These are phyloP conservation scores for Lycocerus yunnanus DNA, from an alignment of 2,888 invertebrate species.

Conservation along the genomic window DNA sequence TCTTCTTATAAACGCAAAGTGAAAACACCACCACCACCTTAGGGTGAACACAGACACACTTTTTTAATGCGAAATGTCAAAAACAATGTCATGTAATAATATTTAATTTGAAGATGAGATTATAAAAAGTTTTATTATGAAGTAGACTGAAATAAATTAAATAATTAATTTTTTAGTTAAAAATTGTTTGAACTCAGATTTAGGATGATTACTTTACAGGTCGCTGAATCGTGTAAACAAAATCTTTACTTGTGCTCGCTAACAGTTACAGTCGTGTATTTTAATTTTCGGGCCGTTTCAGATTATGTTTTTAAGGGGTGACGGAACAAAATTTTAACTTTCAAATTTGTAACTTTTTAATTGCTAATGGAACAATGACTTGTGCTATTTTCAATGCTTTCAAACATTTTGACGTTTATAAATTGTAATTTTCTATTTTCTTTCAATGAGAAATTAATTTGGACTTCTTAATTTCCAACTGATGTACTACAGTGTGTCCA, in stretches of 20 bases:
- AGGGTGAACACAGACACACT: constrained; percentile 43
- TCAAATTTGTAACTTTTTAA: constrained; percentile 8
- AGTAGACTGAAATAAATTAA: not conserved
- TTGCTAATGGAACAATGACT: constrained; percentile 3
- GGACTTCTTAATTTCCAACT: constrained; percentile 13
- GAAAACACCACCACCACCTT: constrained; percentile 58
- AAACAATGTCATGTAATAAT: constrained; percentile 46
- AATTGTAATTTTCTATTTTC: not conserved
- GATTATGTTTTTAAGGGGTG: constrained; percentile 4
- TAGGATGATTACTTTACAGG: not conserved
- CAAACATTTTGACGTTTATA: not conserved
- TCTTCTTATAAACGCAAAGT: constrained; percentile 52
- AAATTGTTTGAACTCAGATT: not conserved
- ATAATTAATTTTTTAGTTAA: not conserved
- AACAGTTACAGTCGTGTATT: constrained; percentile 6
- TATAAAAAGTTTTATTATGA: constrained; percentile 12
- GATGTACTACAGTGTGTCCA: not conserved
- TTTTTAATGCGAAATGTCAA: constrained; percentile 52
- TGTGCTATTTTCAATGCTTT: constrained; percentile 3
- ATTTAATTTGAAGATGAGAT: constrained; percentile 28
- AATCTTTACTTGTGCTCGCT: constrained; percentile 2
- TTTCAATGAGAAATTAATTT: constrained; percentile 15
- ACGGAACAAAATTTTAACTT: constrained; percentile 2
- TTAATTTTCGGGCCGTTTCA: constrained; percentile 4
- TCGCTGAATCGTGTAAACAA: not conserved